A percentile compares a stretch with the other conserved stretches of the same genome.
Evolutionary conservation across 2,888 invertebrate species (phyloP).

Genomic region (Phanerotoma sp.): DNA sequence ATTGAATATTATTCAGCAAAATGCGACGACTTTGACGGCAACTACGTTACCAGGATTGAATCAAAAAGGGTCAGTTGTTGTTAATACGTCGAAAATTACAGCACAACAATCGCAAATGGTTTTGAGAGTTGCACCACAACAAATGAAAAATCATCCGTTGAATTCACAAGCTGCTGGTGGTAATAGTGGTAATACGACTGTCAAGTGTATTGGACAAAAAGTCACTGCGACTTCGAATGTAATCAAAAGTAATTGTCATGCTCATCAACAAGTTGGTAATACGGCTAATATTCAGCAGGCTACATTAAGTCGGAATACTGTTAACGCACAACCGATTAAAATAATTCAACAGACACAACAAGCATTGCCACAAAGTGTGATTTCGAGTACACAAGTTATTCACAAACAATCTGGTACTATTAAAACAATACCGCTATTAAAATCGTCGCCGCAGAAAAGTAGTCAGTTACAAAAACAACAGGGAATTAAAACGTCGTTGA

Average conservation of each 20-base stretch:
- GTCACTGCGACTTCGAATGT: slow-evolving; percentile 28
- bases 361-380: slow-evolving; percentile 26
- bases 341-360: slow-evolving; percentile 57
- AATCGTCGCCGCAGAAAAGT: slow-evolving; percentile 29
- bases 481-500: slow-evolving; percentile 53
- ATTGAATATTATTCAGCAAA: slow-evolving; percentile 13
- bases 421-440: slow-evolving; percentile 52
- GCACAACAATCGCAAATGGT: slow-evolving; percentile 44
- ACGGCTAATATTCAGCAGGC: neutral
- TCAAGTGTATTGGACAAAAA: slow-evolving; percentile 42
- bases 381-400: slow-evolving; percentile 36
- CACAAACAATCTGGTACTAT: slow-evolving; percentile 53
- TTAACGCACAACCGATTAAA: slow-evolving; percentile 58
- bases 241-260: slow-evolving; percentile 40
- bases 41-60: slow-evolving; percentile 14
- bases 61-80: slow-evolving; percentile 8
- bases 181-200: too few species aligned
- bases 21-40: too few species aligned
- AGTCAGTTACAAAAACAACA: neutral
- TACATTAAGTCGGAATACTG: slow-evolving; percentile 9
- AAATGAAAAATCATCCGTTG: slow-evolving; percentile 40
- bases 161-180: slow-evolving; percentile 32
- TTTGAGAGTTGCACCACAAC: slow-evolving; percentile 44
- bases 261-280: slow-evolving; percentile 31
- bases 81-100: too few species aligned